Evolutionary conservation across 2,888 invertebrate genomes (phyloP).

Genomic region (Ferrisia virgata): DNA sequence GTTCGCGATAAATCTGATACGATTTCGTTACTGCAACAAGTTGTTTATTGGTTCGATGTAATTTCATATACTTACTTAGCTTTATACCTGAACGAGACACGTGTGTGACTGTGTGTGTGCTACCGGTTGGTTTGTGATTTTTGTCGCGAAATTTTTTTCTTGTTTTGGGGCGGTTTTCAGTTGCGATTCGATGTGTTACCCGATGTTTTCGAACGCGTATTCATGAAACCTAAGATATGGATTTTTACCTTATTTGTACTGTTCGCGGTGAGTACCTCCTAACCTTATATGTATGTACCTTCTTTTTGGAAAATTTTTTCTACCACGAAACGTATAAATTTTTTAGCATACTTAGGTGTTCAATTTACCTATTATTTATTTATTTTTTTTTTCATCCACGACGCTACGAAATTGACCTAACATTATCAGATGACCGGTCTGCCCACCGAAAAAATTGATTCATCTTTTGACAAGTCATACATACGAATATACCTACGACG

Average conservation of each 20-base stretch:
- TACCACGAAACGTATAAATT: too few relatives aligned
- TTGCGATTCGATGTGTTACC: constrained; percentile 1
- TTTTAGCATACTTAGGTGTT: too few relatives aligned
- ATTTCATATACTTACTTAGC: too few relatives aligned
- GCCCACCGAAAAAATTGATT: neutral
- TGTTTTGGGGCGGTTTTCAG: neutral
- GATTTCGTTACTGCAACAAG: neutral
- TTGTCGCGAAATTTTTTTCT: neutral
- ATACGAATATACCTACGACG: too few relatives aligned
- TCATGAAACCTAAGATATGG: constrained; percentile 45
- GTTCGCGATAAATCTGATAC: neutral
- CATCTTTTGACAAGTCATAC: neutral
- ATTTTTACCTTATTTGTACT: constrained; percentile 40
- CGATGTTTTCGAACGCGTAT: constrained; percentile 40
- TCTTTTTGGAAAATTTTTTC: neutral
- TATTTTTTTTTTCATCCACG: neutral
- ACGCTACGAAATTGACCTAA: too few relatives aligned
- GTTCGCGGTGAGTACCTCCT: constrained; percentile 40
- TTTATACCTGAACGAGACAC: too few relatives aligned
- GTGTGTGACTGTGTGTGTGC: too few relatives aligned
- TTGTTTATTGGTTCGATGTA: neutral
- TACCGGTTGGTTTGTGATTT: too few relatives aligned
- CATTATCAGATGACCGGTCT: neutral
- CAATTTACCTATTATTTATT: too few relatives aligned
- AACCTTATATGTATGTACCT: too few relatives aligned